Evolutionary conservation across 2,113 vertebrate species (phyloP).

Genomic region (Myanophis thanlyinensis): DNA sequence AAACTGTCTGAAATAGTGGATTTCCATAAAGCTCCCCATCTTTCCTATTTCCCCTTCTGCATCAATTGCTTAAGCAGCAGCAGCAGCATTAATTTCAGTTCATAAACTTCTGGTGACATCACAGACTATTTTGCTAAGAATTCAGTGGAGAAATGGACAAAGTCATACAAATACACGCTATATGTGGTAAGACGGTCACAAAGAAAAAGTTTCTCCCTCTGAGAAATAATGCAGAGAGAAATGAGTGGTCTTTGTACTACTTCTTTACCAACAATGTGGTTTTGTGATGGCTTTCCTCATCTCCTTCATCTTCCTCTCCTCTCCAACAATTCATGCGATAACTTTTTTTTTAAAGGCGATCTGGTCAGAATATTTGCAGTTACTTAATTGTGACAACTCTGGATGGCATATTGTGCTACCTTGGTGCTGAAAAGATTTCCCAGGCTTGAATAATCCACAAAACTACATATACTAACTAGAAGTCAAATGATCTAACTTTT

Average conservation of each 20-base stretch:
- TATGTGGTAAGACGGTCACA: background rate
- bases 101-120: conserved; percentile 13
- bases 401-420: background rate
- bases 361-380: background rate
- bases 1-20: background rate
- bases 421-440: background rate
- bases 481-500: background rate
- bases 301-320: background rate
- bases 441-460: background rate
- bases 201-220: background rate
- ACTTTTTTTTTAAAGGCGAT: background rate
- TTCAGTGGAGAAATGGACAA: background rate
- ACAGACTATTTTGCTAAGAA: background rate
- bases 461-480: background rate
- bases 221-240: background rate
- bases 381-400: background rate
- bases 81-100: background rate
- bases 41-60: background rate
- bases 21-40: background rate
- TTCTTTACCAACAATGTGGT: background rate
- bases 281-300: background rate
- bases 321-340: background rate
- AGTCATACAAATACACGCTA: background rate
- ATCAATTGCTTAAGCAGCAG: background rate
- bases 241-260: background rate